Evolutionary conservation across 2,113 vertebrate species (phyloP), one percentile per base, ranked within the genome.

Genomic region (Lophius piscatorius): DNA sequence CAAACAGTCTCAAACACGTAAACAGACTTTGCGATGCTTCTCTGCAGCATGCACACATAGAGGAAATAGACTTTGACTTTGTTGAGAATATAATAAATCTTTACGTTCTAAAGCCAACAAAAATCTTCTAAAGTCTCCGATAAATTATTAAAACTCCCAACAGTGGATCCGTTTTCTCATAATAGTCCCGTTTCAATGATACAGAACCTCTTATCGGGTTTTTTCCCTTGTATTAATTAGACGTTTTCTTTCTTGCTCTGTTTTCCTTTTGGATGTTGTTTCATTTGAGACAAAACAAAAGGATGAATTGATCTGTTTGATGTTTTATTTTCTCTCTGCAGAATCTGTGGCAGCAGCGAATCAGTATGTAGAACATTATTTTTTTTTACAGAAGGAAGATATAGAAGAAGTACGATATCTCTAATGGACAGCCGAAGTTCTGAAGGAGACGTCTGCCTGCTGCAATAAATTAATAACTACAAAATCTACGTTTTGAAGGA

Each of bases 241-340:
- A n/a, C n/a, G n/a, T n/a, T n/a, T n/a, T n/a, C n/a, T n/a, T n/a
- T n/a, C n/a, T n/a, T n/a, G n/a, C n/a, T n/a, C n/a, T 28, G 26
- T 28, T 28, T 9, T 9, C 9, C 26, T 28, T 6, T 6, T 28
- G 26, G 26, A 28, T 28, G 26, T 28, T 28, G 5, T 28, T 9
- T 28, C 26, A n/a, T n/a, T 26, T 23, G 18, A 56, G 14, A 14
- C 13, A 40, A 52, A 36, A 17, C 12, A 6, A 22, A 2, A 4
- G 24, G 36, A 66, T 70, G 28, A 34, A 20, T n/a, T 49, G 38
- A 45, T 62, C 10, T 42, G 50, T 54, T 51, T 68, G 49, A 49
- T 70, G 35, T 56, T 67, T 50, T 11, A 13, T 62, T 59, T 42
- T 42, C 26, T 28, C 9, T 28, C 26, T 28, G 26, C 26, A 28